phyloP scores from a whole-genome alignment of 2,797 vertebrate genomes.

The Todus mexicanus region DNA sequence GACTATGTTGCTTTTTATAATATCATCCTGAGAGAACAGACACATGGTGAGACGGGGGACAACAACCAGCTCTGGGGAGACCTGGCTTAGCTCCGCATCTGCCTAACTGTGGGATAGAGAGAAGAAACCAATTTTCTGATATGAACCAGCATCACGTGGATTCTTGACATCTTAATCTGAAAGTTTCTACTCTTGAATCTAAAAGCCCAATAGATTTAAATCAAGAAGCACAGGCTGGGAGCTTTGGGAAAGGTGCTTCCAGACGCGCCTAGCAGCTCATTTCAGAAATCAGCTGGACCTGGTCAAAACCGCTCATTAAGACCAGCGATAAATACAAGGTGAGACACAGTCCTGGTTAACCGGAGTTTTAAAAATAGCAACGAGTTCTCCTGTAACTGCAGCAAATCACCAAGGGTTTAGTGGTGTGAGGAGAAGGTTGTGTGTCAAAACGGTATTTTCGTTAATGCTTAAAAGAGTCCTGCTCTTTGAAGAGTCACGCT shows the following conservation, averaged over 20 bases:
- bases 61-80: not conserved
- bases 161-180: not conserved
- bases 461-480: not conserved
- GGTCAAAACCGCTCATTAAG: not conserved
- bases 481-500: slow-evolving; percentile 63
- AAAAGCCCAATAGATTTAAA: not conserved
- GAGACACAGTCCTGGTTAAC: not conserved
- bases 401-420: not conserved
- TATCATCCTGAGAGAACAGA: not conserved
- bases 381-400: not conserved
- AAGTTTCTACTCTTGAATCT: not conserved
- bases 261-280: not conserved
- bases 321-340: not conserved
- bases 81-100: not conserved
- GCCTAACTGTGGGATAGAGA: not conserved
- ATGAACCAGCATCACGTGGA: not conserved
- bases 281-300: not conserved
- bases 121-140: not conserved
- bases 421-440: not conserved
- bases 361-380: not conserved
- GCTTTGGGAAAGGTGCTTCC: not conserved
- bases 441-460: not conserved
- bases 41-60: rapidly evolving
- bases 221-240: not conserved
- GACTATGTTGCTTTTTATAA: not conserved